Conservation (phyloP, 2,113 vertebrate genomes). For the Halichoerus grypus region DNA sequence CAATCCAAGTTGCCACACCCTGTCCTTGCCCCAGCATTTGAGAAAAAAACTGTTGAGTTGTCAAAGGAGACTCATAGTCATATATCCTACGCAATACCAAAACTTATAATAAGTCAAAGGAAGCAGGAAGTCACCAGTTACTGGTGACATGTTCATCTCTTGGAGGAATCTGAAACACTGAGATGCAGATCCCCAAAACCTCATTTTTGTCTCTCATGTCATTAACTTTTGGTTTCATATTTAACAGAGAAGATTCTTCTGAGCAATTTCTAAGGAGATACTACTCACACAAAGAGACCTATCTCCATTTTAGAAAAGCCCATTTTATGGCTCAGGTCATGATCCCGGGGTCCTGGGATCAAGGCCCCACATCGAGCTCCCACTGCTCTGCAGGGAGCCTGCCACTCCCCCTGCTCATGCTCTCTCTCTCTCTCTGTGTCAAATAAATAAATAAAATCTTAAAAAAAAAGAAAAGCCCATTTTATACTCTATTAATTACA, state of each 20-base stretch:
- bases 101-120: neutral
- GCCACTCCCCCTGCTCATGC: too few relatives aligned
- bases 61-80: neutral
- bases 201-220: neutral
- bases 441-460: too few relatives aligned
- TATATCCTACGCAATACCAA: neutral
- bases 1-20: neutral
- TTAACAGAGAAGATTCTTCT: neutral
- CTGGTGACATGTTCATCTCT: neutral
- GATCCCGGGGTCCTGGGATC: neutral
- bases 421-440: too few relatives aligned
- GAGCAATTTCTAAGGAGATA: neutral
- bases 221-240: conserved; percentile 26
- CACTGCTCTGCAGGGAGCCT: too few relatives aligned
- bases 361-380: too few relatives aligned
- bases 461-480: neutral
- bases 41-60: neutral
- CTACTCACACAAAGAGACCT: neutral
- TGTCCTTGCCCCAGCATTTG: neutral
- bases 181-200: neutral
- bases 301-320: neutral
- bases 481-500: neutral
- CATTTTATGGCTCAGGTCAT: neutral
- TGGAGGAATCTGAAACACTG: neutral
- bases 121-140: neutral